Base-by-base conservation (phyloP, 2,888 invertebrate genomes). In the Orthosia gothica region DNA sequence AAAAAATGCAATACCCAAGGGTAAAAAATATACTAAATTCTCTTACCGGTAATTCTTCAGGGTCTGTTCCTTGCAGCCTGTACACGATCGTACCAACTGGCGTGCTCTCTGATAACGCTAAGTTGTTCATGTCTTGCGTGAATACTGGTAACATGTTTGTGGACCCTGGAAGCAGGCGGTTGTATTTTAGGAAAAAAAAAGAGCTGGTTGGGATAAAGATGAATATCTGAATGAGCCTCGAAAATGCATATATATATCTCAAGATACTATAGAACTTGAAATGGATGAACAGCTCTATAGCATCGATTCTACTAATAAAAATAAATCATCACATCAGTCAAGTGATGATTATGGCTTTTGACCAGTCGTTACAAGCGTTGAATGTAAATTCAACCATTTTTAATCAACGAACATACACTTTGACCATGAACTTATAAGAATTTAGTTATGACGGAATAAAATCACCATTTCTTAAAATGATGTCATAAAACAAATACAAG, bases 51-150 rank as follows among this genome's bases (percentile, higher is more conserved):
- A 98, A 97, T 62, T 98, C 98, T 91, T 99, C 99, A 0, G 99
- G 99, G 96, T 99, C 99, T 55, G 97, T 97, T 12, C 98, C 99
- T 90, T 98, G 97, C 68, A 99, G 95, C 18, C 96, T 98, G 94
- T 98, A 98, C n/a, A 99, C 98, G 4, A 98, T 96, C 11, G 97
- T 97, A 0, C 99, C 99, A 9, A 99, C 98, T 3, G 98, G 97
- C 13, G 98, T 98, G 90, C 97, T 98, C 95, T 99, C 99, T 9
- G 98, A 97, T 20, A 99, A 94, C 11, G 98, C 97, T 85, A 98
- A 94, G 90, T 98, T 98, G 95, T 98, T 98, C 97, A 98, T 98
- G 86, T 98, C 98, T 85, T 97, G 97, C 0, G 97, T 97, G 92
- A 98, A 98, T 18, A 97, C 96, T 13, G 98, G 98, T 66, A 98